These are phyloP conservation scores for Cryptosula pallasiana DNA, from an alignment of 2,888 invertebrate genomes.

Conservation along the genomic window DNA sequence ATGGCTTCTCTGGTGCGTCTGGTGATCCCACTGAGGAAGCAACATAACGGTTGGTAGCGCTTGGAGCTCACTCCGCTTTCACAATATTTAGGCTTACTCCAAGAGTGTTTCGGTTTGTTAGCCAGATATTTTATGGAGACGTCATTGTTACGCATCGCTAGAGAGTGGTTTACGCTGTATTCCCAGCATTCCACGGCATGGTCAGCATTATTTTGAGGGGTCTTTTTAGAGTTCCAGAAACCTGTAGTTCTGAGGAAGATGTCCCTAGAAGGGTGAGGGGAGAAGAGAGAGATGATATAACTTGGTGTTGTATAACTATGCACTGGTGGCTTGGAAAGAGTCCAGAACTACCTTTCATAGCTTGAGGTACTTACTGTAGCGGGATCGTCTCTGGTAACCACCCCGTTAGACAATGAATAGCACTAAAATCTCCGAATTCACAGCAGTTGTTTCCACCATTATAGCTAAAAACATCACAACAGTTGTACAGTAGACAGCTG, in stretches of 20 bases:
- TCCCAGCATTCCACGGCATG: conserved; percentile 13
- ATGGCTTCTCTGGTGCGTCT: not conserved
- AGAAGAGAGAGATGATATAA: not conserved
- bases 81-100: not conserved
- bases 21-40: conserved; percentile 8
- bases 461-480: conserved; percentile 39
- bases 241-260: not conserved
- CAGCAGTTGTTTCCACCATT: conserved; percentile 41
- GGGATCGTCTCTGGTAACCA: conserved; percentile 54
- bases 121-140: not conserved
- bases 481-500: no score
- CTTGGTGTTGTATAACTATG: no score
- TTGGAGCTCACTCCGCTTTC: not conserved
- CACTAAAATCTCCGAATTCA: conserved; percentile 53
- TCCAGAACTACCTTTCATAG: no score
- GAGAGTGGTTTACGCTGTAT: not conserved
- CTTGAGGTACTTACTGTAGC: conserved; percentile 44
- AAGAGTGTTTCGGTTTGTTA: not conserved
- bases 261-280: not conserved
- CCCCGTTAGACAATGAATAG: conserved; percentile 51
- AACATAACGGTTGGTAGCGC: conserved; percentile 4
- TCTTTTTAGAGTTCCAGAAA: not conserved
- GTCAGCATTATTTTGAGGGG: not conserved
- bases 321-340: no score
- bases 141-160: not conserved